Evolutionary conservation across 1,140 invertebrate species (phyloP).

Genomic region (Doryteuthis pealeii): DNA sequence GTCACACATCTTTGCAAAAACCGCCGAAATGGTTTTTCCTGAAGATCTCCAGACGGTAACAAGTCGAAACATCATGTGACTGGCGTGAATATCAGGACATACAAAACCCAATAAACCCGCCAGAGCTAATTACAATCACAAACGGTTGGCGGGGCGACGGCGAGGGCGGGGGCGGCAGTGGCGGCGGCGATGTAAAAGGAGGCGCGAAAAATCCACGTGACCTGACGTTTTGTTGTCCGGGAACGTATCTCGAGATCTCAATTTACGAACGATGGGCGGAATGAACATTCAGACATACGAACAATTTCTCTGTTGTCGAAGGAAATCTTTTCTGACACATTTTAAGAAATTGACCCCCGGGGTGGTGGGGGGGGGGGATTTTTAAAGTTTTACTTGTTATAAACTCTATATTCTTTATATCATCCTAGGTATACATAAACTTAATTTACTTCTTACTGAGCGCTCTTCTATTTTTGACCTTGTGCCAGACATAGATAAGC

Average conservation of each 20-base stretch:
- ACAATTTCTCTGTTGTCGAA: neutral
- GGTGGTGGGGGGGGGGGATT: neutral
- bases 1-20: neutral
- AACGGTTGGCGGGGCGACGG: neutral
- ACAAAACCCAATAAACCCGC: neutral
- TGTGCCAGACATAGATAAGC: too few relatives aligned
- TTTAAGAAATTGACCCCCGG: neutral
- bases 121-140: neutral
- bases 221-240: neutral
- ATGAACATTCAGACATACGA: neutral
- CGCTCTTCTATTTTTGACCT: too few relatives aligned
- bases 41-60: neutral
- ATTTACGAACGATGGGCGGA: neutral
- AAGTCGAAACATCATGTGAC: neutral
- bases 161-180: neutral
- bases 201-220: neutral
- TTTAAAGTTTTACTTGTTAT: too few relatives aligned
- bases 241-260: neutral
- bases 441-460: too few relatives aligned
- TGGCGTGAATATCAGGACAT: neutral
- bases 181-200: neutral
- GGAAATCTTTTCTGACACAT: neutral
- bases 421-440: too few relatives aligned
- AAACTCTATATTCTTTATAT: too few relatives aligned
- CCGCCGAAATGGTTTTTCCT: neutral